Percentiles rank a stretch among this genome's conserved stretches.
phyloP scores from a whole-genome alignment of 2,113 vertebrate genomes.

The Cranoglanis bouderius region DNA sequence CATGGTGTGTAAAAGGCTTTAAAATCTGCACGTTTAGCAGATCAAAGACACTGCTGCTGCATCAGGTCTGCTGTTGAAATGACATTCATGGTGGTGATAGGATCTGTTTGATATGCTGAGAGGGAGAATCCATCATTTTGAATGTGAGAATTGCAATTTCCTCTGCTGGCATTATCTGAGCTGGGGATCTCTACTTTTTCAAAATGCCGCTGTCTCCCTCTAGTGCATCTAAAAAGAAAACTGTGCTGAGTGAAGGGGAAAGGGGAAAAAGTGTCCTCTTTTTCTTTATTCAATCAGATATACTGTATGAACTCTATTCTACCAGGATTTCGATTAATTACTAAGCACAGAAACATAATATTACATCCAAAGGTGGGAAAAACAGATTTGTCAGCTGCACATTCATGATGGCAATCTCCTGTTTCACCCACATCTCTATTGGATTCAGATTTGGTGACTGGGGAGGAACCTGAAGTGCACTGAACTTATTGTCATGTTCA shows the following conservation, averaged over 20 bases:
- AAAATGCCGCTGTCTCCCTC: slow-evolving; percentile 45
- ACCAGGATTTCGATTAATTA: no score
- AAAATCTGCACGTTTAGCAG: slow-evolving; percentile 18
- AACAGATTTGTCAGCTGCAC: background rate
- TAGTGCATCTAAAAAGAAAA: slow-evolving; percentile 33
- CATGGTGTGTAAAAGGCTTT: background rate
- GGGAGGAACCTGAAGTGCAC: background rate
- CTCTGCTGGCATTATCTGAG: slow-evolving; percentile 38
- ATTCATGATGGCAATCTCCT: background rate
- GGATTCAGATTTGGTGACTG: background rate
- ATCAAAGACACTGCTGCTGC: slow-evolving; percentile 10
- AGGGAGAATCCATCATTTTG: slow-evolving; percentile 32
- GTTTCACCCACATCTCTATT: background rate
- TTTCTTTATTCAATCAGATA: background rate
- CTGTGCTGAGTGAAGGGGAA: background rate
- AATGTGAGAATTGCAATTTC: slow-evolving; percentile 48
- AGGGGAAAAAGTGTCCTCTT: background rate
- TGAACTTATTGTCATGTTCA: background rate
- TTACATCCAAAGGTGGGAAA: background rate
- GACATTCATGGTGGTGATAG: slow-evolving; percentile 1
- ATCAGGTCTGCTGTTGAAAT: background rate
- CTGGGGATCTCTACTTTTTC: background rate
- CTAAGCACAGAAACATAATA: background rate
- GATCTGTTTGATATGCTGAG: slow-evolving; percentile 42
- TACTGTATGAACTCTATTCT: background rate